Conservation (phyloP, 1,140 invertebrate species). For the Saccostrea cuccullata region DNA sequence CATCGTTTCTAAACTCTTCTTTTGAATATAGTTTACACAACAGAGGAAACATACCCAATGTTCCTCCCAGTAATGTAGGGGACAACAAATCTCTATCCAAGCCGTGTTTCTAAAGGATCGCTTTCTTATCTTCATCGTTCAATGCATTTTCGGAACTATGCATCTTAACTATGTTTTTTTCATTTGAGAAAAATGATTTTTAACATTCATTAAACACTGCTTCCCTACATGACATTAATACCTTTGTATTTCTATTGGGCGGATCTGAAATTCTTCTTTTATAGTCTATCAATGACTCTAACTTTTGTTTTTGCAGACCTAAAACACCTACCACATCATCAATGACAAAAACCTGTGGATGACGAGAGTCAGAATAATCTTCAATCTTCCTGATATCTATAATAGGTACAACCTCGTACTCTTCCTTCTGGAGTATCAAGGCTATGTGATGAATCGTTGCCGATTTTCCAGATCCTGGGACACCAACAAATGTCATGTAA, state of each 20-base stretch:
- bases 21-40: constrained; percentile 1
- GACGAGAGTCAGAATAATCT: neutral
- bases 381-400: neutral
- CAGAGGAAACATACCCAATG: neutral
- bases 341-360: constrained; percentile 16
- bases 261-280: neutral
- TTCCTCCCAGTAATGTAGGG: neutral
- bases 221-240: neutral
- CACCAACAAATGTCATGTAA: neutral
- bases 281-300: neutral
- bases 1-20: neutral
- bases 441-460: neutral
- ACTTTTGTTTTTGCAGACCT: neutral
- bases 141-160: neutral
- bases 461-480: neutral
- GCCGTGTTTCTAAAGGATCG: neutral
- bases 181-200: neutral
- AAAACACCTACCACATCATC: constrained; percentile 16
- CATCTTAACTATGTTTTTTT: neutral
- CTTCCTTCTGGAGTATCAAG: neutral
- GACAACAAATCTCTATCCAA: neutral
- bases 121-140: neutral
- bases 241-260: neutral
- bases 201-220: neutral
- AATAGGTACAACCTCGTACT: neutral